phyloP scores from a whole-genome alignment of 2,888 invertebrate species.

The Microctonus aethiopoides region DNA sequence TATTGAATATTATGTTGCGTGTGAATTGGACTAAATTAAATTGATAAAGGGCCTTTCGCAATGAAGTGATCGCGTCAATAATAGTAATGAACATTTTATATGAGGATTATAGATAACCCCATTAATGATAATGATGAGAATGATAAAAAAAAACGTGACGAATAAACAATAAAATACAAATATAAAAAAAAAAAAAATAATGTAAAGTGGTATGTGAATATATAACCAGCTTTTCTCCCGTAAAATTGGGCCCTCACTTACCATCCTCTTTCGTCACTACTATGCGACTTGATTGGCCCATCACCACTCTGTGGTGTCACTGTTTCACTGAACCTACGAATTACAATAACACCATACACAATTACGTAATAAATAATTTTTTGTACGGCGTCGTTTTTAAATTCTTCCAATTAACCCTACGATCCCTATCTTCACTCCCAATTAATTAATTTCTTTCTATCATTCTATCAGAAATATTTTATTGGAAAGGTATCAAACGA shows the following conservation, averaged over 20 bases:
- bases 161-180: conserved; percentile 18
- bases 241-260: conserved; percentile 58
- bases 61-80: not conserved
- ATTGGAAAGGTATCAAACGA: too few species aligned
- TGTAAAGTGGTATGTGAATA: conserved; percentile 44
- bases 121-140: conserved; percentile 4
- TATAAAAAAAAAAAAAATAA: conserved; percentile 28
- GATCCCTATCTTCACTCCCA: conserved; percentile 7
- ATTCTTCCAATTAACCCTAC: not conserved
- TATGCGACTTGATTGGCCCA: conserved; percentile 64
- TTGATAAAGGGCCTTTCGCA: not conserved
- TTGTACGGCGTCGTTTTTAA: conserved; percentile 25
- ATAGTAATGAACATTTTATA: not conserved
- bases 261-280: conserved; percentile 65
- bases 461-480: too few species aligned
- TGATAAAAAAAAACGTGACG: conserved; percentile 16
- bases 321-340: conserved; percentile 68
- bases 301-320: conserved; percentile 65
- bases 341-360: conserved; percentile 59
- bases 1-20: not conserved
- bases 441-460: not conserved
- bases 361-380: conserved; percentile 48
- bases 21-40: not conserved
- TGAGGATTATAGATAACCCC: not conserved
- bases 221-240: conserved; percentile 52